phyloP scores from a whole-genome alignment of 2,888 invertebrate genomes.

The Stenichneumon culpator region DNA sequence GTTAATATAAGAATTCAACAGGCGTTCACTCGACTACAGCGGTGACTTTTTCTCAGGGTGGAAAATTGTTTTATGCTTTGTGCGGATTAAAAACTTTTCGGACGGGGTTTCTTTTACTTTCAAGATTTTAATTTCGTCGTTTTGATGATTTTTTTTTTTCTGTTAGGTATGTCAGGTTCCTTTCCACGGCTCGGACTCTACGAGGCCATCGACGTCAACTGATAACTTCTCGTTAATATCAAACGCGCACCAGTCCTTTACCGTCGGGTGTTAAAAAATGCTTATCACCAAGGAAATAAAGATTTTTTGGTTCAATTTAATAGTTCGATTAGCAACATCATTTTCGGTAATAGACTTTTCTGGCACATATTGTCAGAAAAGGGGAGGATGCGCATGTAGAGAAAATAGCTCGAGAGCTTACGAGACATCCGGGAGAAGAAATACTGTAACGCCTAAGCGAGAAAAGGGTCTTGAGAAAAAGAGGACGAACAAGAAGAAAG shows the following conservation, averaged over 20 bases:
- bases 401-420: conserved; percentile 27
- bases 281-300: not conserved
- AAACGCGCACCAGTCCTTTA: no score
- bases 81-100: not conserved
- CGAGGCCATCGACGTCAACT: no score
- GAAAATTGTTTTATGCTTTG: not conserved
- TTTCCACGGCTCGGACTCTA: no score
- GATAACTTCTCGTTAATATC: no score
- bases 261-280: not conserved
- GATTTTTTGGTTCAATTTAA: not conserved
- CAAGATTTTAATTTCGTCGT: no score
- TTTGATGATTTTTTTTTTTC: no score
- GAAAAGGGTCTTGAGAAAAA: conserved; percentile 34
- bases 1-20: no score
- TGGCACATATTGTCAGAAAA: not conserved
- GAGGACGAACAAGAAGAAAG: conserved; percentile 17
- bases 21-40: no score
- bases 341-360: not conserved
- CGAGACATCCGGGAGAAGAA: conserved; percentile 36
- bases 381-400: not conserved
- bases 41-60: not conserved
- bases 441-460: conserved; percentile 45
- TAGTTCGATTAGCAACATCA: not conserved
- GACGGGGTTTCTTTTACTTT: not conserved
- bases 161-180: no score